Evolutionary conservation across 2,888 invertebrate genomes (phyloP).

Genomic region (Campoplex capitator): DNA sequence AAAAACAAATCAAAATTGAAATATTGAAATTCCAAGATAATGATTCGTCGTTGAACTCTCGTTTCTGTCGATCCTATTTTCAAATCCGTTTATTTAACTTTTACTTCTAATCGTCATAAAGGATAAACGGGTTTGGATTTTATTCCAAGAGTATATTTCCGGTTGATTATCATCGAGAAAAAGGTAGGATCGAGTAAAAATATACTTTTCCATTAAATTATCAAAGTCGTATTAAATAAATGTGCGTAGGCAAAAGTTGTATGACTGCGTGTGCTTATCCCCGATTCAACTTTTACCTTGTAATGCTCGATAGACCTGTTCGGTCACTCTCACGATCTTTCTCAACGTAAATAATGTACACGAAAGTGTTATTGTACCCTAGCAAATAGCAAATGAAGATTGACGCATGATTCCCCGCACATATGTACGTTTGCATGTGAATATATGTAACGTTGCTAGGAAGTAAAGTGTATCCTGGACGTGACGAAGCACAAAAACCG

Average conservation of each 20-base stretch:
- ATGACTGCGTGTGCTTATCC: conserved; percentile 4
- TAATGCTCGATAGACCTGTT: conserved; percentile 33
- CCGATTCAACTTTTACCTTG: conserved; percentile 58
- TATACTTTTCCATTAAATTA: conserved; percentile 24
- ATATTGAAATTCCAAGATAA: neutral
- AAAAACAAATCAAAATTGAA: neutral
- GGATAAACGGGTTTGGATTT: neutral
- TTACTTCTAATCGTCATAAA: conserved; percentile 18
- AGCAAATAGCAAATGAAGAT: neutral
- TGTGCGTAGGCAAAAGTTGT: conserved; percentile 33
- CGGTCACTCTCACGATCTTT: conserved; percentile 47
- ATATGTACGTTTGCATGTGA: neutral
- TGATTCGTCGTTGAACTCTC: neutral
- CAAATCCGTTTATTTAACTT: neutral
- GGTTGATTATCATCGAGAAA: conserved; percentile 11
- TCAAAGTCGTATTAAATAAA: neutral
- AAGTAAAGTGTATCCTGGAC: neutral
- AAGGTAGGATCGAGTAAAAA: neutral
- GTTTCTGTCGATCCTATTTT: neutral
- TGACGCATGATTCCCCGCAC: neutral
- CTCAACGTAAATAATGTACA: conserved; percentile 24
- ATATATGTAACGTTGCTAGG: neutral
- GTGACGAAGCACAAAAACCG: conserved; percentile 11
- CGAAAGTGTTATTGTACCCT: neutral
- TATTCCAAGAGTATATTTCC: conserved; percentile 2